These are phyloP conservation scores for Speoplatyrhinus poulsoni DNA, from an alignment of 2,113 vertebrate species.

Conservation along the genomic window DNA sequence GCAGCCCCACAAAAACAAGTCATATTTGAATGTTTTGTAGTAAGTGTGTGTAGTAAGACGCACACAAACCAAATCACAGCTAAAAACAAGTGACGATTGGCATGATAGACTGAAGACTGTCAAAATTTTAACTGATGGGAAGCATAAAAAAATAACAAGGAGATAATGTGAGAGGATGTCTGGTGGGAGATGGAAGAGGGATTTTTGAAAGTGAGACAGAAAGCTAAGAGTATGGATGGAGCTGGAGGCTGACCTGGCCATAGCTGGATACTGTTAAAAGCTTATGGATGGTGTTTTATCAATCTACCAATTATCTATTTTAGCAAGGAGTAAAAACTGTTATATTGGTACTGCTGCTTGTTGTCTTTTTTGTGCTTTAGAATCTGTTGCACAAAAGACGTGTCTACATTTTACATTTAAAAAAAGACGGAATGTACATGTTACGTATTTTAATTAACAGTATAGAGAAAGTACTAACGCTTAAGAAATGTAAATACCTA, in stretches of 20 bases:
- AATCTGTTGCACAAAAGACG: slow-evolving; percentile 79
- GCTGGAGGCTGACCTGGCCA: slow-evolving; percentile 16
- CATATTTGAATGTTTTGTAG: not conserved
- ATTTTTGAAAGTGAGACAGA: slow-evolving; percentile 47
- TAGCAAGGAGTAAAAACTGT: slow-evolving; percentile 32
- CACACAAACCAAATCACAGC: slow-evolving; percentile 19
- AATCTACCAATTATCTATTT: slow-evolving; percentile 54
- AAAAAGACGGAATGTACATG: slow-evolving; percentile 33
- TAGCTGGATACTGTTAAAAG: slow-evolving; percentile 54
- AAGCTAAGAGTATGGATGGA: slow-evolving; percentile 27
- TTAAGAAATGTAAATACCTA: slow-evolving; percentile 16
- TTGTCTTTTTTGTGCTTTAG: slow-evolving; percentile 70
- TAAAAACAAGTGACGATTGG: not conserved
- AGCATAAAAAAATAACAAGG: not conserved
- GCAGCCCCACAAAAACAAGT: not conserved
- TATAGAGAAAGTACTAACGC: slow-evolving; percentile 27
- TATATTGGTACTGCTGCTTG: slow-evolving; percentile 68
- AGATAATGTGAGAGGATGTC: slow-evolving; percentile 5
- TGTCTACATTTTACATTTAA: slow-evolving; percentile 65
- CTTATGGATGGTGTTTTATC: slow-evolving; percentile 69
- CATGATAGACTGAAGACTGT: not conserved
- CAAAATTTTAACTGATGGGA: not conserved
- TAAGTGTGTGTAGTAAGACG: not conserved
- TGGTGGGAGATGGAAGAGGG: not conserved
- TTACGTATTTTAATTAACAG: not conserved